Evolutionary conservation across 2,113 vertebrate genomes (phyloP), one percentile per base, ranked within the genome.

Genomic region (Rhodinocichla rosea): DNA sequence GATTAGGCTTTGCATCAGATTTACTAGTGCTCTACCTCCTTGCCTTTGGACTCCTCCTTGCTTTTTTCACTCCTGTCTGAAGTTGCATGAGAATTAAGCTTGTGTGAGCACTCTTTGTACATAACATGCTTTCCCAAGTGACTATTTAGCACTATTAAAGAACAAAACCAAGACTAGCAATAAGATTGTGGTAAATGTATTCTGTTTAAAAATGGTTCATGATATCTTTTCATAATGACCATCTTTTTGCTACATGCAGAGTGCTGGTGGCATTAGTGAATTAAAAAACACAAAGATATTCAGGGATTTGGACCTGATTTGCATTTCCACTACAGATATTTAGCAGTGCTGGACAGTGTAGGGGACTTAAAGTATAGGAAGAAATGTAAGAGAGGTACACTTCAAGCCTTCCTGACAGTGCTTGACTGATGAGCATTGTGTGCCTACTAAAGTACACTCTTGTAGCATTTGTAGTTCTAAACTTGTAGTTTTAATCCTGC

Each of bases 1-100:
- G 84, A 90, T 94, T 88, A 94, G 71, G 68, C 82, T 95, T 96
- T 96, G 63, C 89, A 95, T 90, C 63, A 91, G 84, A 90, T 95
- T 95, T 93, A 49, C 42, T 74, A 39, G 67, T 77, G 84, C 78
- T 93, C 87, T 94, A 27, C 75, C 49, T 85, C 63, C 78, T 90
- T 90, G 84, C 80, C 42, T 95, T 90, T 91, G 78, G 87, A 90
- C 67, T 96, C 70, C 90, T 91, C 82, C 70, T 92, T 94, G 91
- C 50, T 37, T 95, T 95, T 90, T 92, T 37, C 85, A 56, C 94
- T 89, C 77, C 68, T 92, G 39, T 78, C 85, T 88, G 82, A 96
- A 96, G 93, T n/a, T 94, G 50, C 81, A 86, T 63, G 87, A 91
- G 93, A 95, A 88, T 89, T 88, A 91, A 93, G 64, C 63, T 83